phyloP scores from a whole-genome alignment of 2,113 vertebrate species.

The Platichthys flesus region DNA sequence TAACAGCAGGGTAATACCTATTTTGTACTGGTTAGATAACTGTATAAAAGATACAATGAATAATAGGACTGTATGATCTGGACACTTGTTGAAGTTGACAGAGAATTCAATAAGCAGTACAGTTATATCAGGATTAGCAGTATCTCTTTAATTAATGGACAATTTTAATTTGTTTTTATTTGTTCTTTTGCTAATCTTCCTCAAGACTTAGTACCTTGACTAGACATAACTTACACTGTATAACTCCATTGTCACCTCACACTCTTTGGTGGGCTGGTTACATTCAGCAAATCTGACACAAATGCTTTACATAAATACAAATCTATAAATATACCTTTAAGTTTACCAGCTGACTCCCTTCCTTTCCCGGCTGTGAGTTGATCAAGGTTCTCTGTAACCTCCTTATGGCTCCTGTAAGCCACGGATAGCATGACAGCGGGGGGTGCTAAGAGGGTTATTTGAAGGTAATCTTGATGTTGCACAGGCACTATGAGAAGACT shows the following conservation, averaged over 20 bases:
- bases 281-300: neutral
- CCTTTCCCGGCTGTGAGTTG: conserved; percentile 50
- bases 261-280: neutral
- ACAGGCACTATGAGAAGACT: conserved; percentile 46
- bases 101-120: too few species aligned
- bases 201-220: neutral
- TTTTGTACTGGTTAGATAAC: too few species aligned
- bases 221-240: neutral
- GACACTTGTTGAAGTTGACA: too few species aligned
- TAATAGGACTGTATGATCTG: too few species aligned
- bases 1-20: too few species aligned
- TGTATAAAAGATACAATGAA: too few species aligned
- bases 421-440: conserved; percentile 71
- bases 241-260: neutral
- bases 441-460: conserved; percentile 78
- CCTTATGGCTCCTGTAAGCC: conserved; percentile 72
- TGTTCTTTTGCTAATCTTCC: neutral
- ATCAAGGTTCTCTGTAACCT: conserved; percentile 70
- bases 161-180: neutral
- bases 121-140: too few species aligned
- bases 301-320: conserved; percentile 1
- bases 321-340: conserved; percentile 50
- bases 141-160: too few species aligned
- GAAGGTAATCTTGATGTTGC: conserved; percentile 65
- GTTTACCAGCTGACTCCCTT: conserved; percentile 48